phyloP scores from a whole-genome alignment of 2,888 invertebrate species.

The Ichneumon xanthorius region DNA sequence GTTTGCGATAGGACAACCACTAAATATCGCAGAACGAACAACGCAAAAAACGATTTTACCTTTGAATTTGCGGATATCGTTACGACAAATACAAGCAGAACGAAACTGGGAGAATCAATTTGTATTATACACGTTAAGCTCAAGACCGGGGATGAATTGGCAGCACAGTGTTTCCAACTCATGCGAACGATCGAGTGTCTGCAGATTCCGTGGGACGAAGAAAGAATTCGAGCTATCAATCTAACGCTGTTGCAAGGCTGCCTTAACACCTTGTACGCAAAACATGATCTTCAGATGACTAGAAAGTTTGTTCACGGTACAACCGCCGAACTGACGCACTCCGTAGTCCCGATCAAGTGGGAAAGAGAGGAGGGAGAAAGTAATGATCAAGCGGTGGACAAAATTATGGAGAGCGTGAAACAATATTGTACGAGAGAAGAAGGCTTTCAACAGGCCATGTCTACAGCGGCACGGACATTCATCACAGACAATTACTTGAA shows the following conservation, averaged over 20 bases:
- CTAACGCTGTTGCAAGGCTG: not conserved
- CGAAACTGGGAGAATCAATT: not conserved
- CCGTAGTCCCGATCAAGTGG: too few species aligned
- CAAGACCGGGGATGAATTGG: not conserved
- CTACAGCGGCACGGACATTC: too few species aligned
- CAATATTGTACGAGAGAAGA: too few species aligned
- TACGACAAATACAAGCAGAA: not conserved
- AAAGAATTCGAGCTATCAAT: too few species aligned
- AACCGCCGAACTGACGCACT: too few species aligned
- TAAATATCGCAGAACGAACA: not conserved
- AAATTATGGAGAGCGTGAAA: too few species aligned
- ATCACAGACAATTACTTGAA: too few species aligned
- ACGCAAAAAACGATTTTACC: not conserved
- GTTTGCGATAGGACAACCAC: not conserved
- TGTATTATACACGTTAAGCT: not conserved
- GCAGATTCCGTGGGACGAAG: too few species aligned
- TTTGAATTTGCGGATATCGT: not conserved
- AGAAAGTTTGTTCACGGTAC: too few species aligned
- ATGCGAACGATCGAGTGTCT: not conserved
- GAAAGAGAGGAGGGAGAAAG: too few species aligned
- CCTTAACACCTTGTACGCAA: not conserved
- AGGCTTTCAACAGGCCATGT: too few species aligned
- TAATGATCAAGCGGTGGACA: too few species aligned
- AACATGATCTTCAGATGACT: not conserved
- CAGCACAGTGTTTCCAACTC: not conserved